Conservation (phyloP, 2,797 vertebrate genomes). For the Alcedo quadribrachys region DNA sequence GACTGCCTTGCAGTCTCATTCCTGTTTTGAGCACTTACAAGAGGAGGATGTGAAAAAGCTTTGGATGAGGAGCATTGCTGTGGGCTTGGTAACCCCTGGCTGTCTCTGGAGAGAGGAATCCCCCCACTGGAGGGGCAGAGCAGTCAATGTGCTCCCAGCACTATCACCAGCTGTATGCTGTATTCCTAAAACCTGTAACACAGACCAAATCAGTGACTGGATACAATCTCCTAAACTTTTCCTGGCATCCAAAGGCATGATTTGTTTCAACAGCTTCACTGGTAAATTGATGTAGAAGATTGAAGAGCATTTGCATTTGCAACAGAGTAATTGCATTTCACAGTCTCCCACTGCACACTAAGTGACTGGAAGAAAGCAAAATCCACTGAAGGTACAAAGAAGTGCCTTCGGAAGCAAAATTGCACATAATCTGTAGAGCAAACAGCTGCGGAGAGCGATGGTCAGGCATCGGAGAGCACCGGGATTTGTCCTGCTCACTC, state of each 20-base stretch:
- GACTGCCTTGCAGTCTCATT: background rate
- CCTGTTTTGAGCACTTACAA: background rate
- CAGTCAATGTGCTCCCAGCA: background rate
- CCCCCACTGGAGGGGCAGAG: background rate
- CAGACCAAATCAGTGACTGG: background rate
- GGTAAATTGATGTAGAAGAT: background rate
- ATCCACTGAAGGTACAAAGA: background rate
- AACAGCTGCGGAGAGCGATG: background rate
- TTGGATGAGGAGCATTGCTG: background rate
- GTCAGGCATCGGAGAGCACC: background rate
- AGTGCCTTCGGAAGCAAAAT: background rate
- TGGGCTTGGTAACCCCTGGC: background rate
- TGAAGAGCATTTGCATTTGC: background rate
- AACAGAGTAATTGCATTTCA: background rate
- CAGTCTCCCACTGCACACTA: background rate
- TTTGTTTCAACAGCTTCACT: background rate
- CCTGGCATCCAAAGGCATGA: background rate
- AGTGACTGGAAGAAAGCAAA: background rate
- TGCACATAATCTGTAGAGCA: background rate
- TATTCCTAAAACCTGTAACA: accelerated
- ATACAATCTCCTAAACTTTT: background rate
- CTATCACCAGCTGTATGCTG: background rate
- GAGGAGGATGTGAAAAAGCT: background rate
- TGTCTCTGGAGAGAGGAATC: background rate
- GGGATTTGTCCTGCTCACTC: background rate